Conservation (phyloP, 1,140 invertebrate species). For the Listronotus bonariensis region DNA sequence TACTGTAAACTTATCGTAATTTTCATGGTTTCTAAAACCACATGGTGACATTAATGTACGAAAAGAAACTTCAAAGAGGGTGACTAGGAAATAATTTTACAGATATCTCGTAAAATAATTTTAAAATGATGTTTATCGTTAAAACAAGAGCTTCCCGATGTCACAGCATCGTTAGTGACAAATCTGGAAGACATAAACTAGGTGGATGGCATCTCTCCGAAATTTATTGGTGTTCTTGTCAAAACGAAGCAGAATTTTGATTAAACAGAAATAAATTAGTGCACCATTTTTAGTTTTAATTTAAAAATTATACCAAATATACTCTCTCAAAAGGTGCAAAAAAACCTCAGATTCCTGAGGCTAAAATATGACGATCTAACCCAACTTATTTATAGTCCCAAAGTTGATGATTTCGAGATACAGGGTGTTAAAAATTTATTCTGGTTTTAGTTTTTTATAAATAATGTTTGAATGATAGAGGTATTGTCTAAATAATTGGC, state of each 20-base stretch:
- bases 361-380: too few species aligned
- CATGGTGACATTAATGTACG: conserved; percentile 7
- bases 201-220: not conserved
- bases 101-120: conserved; percentile 15
- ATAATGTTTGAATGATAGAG: too few species aligned
- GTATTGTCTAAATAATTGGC: too few species aligned
- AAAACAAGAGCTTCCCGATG: conserved; percentile 20
- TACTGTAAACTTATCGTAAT: conserved; percentile 5
- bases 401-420: too few species aligned
- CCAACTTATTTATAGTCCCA: too few species aligned
- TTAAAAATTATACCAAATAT: too few species aligned
- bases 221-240: not conserved
- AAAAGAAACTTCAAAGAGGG: not conserved
- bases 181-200: conserved; percentile 20
- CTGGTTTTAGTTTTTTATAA: too few species aligned
- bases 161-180: conserved; percentile 17
- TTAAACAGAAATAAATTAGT: too few species aligned
- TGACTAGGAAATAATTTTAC: conserved; percentile 12
- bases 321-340: too few species aligned
- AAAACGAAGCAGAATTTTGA: not conserved
- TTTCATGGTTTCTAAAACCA: not conserved
- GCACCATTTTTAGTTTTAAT: too few species aligned
- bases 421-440: too few species aligned
- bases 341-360: too few species aligned
- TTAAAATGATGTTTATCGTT: conserved; percentile 8